Evolutionary conservation across 2,888 invertebrate genomes (phyloP).

Genomic region (Aspidiotus rigidus): DNA sequence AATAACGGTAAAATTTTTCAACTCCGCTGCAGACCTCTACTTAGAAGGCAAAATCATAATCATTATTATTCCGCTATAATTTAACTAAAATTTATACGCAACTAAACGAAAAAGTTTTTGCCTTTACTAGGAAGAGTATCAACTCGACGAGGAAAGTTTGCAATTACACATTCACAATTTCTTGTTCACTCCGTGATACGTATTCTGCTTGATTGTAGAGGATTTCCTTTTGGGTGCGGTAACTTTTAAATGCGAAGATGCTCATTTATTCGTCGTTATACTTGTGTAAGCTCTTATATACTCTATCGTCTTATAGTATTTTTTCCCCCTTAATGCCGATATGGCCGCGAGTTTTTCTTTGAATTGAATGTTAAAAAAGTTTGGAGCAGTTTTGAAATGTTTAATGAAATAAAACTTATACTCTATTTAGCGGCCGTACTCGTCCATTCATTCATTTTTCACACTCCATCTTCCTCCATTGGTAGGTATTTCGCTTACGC

Average conservation of each 20-base stretch:
- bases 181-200: slow-evolving; percentile 21
- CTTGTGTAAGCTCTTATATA: slow-evolving; percentile 10
- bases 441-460: not conserved
- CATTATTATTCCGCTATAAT: slow-evolving; percentile 31
- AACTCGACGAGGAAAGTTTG: slow-evolving; percentile 11
- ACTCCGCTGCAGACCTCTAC: too few relatives aligned
- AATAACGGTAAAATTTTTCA: too few relatives aligned
- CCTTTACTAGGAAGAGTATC: slow-evolving; percentile 13
- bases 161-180: slow-evolving; percentile 29
- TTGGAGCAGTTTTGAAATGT: slow-evolving; percentile 4
- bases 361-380: slow-evolving; percentile 6
- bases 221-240: slow-evolving; percentile 21
- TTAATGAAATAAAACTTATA: slow-evolving; percentile 15
- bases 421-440: not conserved
- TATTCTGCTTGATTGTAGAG: slow-evolving; percentile 1
- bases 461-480: not conserved
- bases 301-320: not conserved
- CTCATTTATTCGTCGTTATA: slow-evolving; percentile 23
- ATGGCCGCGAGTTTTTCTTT: not conserved
- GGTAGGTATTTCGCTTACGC: too few relatives aligned
- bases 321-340: too few relatives aligned
- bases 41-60: slow-evolving; percentile 10
- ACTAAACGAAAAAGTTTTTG: slow-evolving; percentile 21
- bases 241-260: slow-evolving; percentile 27
- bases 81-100: slow-evolving; percentile 29